Evolutionary conservation across 1,140 invertebrate genomes (phyloP).

Genomic region (Argopecten irradians): DNA sequence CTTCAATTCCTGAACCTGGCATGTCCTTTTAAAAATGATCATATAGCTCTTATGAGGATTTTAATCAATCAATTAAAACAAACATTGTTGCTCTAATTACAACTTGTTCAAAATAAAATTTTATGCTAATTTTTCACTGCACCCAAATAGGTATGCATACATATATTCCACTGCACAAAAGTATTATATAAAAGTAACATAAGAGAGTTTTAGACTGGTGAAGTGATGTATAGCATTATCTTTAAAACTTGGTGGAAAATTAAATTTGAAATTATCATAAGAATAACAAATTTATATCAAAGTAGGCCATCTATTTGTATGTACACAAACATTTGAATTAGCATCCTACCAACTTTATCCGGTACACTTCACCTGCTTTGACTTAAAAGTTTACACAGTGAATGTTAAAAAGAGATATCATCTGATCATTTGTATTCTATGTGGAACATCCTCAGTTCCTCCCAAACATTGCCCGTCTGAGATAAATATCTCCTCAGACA

Average conservation of each 20-base stretch:
- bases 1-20: no score
- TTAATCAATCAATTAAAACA: no score
- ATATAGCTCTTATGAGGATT: no score
- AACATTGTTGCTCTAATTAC: no score
- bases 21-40: no score
- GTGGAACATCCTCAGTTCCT: background rate
- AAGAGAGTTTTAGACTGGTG: no score
- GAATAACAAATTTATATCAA: background rate
- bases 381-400: background rate
- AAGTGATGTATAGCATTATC: no score
- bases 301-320: background rate
- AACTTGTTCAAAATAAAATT: no score
- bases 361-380: background rate
- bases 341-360: background rate
- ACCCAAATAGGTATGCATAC: no score
- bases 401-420: conserved; percentile 4
- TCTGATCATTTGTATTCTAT: conserved; percentile 1
- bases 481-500: background rate
- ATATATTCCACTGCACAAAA: no score
- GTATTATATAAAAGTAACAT: no score
- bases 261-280: background rate
- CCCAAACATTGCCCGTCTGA: background rate
- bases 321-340: background rate
- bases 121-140: no score
- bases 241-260: background rate